A percentile compares a stretch with the other conserved stretches of the same genome.
Evolutionary conservation across 37 sponge, comb jelly and placozoan species (phyloP).

Genomic region (Aphrocallistes beatrix): DNA sequence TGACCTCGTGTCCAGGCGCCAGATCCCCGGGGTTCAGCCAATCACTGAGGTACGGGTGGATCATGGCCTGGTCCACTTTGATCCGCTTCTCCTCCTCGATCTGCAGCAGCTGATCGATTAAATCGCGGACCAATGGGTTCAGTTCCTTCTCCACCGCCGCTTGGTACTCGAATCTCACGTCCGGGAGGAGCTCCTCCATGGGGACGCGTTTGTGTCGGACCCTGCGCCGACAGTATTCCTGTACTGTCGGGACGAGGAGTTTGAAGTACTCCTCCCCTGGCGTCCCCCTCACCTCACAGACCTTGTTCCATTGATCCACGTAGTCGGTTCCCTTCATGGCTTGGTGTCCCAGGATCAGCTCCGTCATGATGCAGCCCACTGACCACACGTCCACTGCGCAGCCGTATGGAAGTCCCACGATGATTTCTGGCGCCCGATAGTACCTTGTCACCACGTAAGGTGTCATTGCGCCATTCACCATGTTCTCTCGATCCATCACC

Average conservation of each 20-base stretch:
- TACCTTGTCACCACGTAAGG: background rate
- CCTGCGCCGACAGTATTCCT: background rate
- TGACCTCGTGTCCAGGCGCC: background rate
- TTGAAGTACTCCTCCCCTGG: background rate
- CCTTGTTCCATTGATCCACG: conserved; percentile 12
- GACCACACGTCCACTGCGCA: conserved; percentile 11
- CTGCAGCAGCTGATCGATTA: background rate
- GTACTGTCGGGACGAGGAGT: background rate
- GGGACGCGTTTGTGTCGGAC: background rate
- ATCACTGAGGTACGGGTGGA: background rate
- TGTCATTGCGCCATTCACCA: background rate
- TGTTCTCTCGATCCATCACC: background rate
- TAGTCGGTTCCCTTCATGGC: background rate
- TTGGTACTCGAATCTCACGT: background rate
- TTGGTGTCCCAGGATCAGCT: background rate
- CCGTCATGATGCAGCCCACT: background rate
- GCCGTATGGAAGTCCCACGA: background rate
- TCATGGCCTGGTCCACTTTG: background rate
- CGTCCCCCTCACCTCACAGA: background rate
- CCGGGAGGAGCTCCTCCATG: background rate
- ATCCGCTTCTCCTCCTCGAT: background rate
- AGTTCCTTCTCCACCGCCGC: background rate
- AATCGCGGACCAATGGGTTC: background rate
- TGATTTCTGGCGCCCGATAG: background rate
- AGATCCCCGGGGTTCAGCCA: background rate